Base-by-base conservation (phyloP, 2,888 invertebrate species). In the Aspidapion aeneum region DNA sequence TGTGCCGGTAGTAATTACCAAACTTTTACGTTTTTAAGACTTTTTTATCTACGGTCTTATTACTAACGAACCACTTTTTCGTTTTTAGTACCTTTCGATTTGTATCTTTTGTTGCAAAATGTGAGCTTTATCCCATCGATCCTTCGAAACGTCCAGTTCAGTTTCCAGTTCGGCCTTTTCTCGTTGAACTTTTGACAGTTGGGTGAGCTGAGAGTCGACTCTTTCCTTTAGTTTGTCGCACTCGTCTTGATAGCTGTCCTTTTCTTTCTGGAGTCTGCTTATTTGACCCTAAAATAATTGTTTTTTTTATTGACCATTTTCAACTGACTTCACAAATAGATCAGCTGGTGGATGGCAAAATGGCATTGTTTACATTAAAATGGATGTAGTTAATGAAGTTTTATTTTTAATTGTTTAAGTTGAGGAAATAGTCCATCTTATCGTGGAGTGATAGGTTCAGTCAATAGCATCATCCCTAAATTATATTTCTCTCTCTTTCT, bases 91-190 rank as follows among this genome's bases (percentile, higher is more conserved):
- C 35, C 35, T 52, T 19, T 52, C 52, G 17, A 52, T 52, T 19
- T 52, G 52, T 19, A 52, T 17, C n/a, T 52, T 52, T 52, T 52
- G 52, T 60, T 68, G 68, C 22, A 65, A 60, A 55, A 63, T 65
- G 35, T 68, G 68, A n/a, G 68, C 60, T 58, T 68, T 68, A 49
- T 68, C 68, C 68, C 68, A 68, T 18, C 73, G 65, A 2, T 96
- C 95, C 75, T 94, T 89, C 9, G 94, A 83, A 55, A 95, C 87
- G 62, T 95, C 94, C 68, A 93, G 82, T 80, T 96, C 96, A 0
- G 93, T 90, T 71, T 91, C 88, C 65, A 91, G 86, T 67, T 90
- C 91, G 75, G 96, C 94, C 69, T 90, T 85, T 73, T 96, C 96
- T 21, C 95, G 85, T 66, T 93, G 91, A 21, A 90, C 88, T 77